A percentile compares a stretch with the other conserved stretches of the same genome.
These are phyloP conservation scores for Spheniscus humboldti DNA, from an alignment of 2,797 vertebrate genomes.

Conservation along the genomic window DNA sequence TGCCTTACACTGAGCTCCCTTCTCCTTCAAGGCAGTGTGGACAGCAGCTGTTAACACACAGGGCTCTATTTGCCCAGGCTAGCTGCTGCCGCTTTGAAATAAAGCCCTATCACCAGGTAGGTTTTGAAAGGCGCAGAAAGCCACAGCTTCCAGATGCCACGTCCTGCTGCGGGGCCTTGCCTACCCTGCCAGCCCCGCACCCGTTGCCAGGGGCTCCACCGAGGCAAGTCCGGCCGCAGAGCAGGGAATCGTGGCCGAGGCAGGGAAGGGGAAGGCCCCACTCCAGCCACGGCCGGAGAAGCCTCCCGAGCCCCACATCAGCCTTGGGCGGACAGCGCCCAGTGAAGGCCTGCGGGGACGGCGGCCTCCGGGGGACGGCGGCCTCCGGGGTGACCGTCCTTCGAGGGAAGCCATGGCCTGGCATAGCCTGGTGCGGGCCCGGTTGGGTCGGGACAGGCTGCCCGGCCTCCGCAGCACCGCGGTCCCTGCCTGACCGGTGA, in stretches of 20 bases:
- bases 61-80: background rate
- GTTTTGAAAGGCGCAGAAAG: background rate
- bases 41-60: background rate
- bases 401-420: background rate
- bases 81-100: background rate
- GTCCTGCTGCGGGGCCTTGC: background rate
- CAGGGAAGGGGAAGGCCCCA: background rate
- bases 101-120: background rate
- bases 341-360: background rate
- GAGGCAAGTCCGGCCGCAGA: no score
- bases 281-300: fast-evolving
- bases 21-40: background rate
- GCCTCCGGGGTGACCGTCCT: background rate
- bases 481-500: background rate
- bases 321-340: background rate
- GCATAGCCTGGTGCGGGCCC: background rate
- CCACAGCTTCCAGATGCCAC: background rate
- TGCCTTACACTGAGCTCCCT: background rate
- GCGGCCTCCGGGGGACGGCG: background rate
- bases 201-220: background rate
- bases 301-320: no score
- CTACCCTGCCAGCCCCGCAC: fast-evolving
- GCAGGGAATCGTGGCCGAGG: background rate
- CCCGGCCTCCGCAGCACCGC: background rate
- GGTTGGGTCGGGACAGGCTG: background rate